Conservation (phyloP, 1,140 invertebrate species). For the Popillia japonica region DNA sequence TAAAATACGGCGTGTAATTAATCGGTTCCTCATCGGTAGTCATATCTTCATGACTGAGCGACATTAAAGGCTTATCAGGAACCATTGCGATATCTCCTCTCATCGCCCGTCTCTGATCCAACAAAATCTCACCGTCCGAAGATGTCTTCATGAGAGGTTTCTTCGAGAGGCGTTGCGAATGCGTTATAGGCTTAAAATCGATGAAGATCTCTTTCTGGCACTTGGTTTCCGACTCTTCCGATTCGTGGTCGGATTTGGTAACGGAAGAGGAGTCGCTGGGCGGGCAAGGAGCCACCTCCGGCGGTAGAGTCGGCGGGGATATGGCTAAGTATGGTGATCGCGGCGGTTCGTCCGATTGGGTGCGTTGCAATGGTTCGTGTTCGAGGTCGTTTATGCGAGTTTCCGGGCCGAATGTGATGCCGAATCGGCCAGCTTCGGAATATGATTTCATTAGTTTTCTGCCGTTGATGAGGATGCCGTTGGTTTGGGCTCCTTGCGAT, state of each 20-base stretch:
- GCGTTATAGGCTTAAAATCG: constrained; percentile 81
- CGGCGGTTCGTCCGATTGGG: constrained; percentile 83
- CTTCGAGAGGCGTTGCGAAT: constrained; percentile 57
- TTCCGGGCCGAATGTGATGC: constrained; percentile 56
- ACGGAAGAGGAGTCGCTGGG: constrained; percentile 54
- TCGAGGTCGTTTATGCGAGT: constrained; percentile 58
- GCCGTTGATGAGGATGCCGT: constrained; percentile 72
- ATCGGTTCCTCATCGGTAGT: constrained; percentile 49
- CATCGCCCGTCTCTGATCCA: constrained; percentile 66
- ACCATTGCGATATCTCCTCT: constrained; percentile 58
- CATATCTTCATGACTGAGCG: constrained; percentile 68
- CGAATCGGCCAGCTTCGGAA: constrained; percentile 76
- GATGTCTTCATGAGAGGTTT: constrained; percentile 78
- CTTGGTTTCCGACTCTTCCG: constrained; percentile 62
- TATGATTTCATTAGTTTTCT: constrained; percentile 83
- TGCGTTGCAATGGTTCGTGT: constrained; percentile 77
- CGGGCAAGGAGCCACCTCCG: constrained; percentile 41
- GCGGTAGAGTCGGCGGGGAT: constrained; percentile 56
- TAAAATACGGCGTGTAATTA: constrained; percentile 61
- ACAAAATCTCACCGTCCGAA: constrained; percentile 81
- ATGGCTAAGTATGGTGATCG: constrained; percentile 72
- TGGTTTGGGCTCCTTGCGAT: constrained; percentile 88
- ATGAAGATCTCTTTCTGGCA: constrained; percentile 82
- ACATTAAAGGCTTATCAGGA: constrained; percentile 64
- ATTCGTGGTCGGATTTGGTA: constrained; percentile 59